Percentiles rank a stretch among this genome's conserved stretches.
phyloP scores from a whole-genome alignment of 2,113 vertebrate genomes.

The Platysteira castanea region DNA sequence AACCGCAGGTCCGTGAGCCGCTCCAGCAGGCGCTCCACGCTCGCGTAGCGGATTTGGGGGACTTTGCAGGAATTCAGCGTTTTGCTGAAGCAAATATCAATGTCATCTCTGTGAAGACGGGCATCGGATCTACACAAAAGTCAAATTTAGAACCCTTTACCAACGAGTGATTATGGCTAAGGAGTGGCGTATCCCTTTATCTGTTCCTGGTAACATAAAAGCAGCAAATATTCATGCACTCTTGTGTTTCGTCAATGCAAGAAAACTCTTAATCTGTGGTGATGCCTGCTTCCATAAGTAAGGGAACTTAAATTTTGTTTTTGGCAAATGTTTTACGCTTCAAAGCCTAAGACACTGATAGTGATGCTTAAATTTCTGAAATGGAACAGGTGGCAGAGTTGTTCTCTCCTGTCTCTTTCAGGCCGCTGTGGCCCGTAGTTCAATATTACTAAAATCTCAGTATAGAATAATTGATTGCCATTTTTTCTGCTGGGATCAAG shows the following conservation, averaged over 20 bases:
- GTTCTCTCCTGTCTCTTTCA: neutral
- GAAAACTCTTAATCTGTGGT: neutral
- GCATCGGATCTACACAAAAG: constrained; percentile 85
- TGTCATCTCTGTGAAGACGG: constrained; percentile 94
- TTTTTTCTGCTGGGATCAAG: neutral
- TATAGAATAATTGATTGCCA: neutral
- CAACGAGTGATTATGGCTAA: neutral
- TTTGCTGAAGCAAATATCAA: constrained; percentile 99
- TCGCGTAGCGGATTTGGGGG: constrained; percentile 96
- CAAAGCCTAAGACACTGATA: neutral
- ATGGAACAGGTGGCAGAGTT: neutral
- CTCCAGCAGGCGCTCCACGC: constrained; percentile 93
- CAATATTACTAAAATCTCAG: neutral
- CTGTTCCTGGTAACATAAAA: neutral
- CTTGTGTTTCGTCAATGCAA: neutral
- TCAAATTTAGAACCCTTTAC: neutral
- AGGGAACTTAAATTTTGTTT: neutral
- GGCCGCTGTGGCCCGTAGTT: neutral
- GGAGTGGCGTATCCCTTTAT: neutral
- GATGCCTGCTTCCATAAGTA: neutral
- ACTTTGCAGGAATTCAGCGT: constrained; percentile 99
- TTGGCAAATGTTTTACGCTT: neutral
- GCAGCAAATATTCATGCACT: neutral
- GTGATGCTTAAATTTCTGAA: neutral
- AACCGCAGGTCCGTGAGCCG: constrained; percentile 94